Evolutionary conservation across 2,888 invertebrate genomes (phyloP).

Genomic region (Xestia ashworthii): DNA sequence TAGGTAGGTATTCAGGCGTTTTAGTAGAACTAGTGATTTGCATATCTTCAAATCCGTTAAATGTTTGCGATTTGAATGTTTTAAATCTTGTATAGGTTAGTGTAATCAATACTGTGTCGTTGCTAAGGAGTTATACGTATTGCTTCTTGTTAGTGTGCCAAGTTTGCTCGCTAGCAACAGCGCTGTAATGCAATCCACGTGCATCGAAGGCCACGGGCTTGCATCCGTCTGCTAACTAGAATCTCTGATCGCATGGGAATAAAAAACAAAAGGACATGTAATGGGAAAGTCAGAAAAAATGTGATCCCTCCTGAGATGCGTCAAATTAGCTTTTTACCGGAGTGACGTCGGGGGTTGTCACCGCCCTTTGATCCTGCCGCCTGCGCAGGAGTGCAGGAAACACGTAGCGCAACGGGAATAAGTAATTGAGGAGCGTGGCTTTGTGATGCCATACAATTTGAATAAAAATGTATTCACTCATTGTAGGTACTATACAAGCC

Average conservation of each 20-base stretch:
- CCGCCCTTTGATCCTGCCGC: constrained; percentile 75
- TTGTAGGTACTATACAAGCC: constrained; percentile 9
- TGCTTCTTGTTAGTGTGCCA: constrained; percentile 51
- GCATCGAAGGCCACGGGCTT: constrained; percentile 79
- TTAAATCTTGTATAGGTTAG: constrained; percentile 14
- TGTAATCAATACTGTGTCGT: constrained; percentile 23
- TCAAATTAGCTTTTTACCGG: constrained; percentile 80
- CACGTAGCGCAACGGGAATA: constrained; percentile 76
- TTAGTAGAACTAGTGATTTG: constrained; percentile 44
- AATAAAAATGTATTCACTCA: constrained; percentile 26
- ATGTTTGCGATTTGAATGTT: constrained; percentile 20
- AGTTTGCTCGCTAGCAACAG: constrained; percentile 70
- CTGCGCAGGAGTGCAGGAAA: constrained; percentile 75
- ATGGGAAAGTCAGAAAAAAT: constrained; percentile 75
- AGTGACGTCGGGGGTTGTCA: constrained; percentile 67
- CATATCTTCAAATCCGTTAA: constrained; percentile 37
- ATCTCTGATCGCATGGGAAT: constrained; percentile 77
- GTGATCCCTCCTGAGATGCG: constrained; percentile 72
- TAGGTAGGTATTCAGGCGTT: constrained; percentile 35
- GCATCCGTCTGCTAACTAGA: constrained; percentile 80
- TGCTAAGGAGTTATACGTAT: constrained; percentile 21
- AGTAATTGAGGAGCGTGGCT: constrained; percentile 74
- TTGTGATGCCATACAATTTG: constrained; percentile 48
- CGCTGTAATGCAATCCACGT: constrained; percentile 80
- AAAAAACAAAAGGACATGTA: constrained; percentile 73